phyloP scores from a whole-genome alignment of 2,888 invertebrate species.

The Oscheius sp. region DNA sequence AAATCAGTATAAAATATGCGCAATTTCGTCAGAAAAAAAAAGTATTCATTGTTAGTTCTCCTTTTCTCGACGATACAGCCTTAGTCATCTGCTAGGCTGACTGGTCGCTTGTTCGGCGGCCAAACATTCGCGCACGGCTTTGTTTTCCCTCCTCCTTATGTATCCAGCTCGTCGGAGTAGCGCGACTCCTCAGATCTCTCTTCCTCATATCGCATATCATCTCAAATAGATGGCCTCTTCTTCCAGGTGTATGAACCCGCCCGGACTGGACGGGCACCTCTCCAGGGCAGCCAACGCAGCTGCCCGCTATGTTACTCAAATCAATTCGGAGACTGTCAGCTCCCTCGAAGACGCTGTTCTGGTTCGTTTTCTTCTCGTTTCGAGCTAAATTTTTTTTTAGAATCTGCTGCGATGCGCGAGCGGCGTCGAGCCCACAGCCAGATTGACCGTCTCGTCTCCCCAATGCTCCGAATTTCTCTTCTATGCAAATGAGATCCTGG shows the following conservation, averaged over 20 bases:
- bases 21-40: neutral
- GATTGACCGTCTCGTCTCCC: conserved; percentile 42
- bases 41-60: neutral
- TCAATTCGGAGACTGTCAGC: conserved; percentile 46
- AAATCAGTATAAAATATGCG: no score
- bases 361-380: conserved; percentile 16
- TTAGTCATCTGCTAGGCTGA: conserved; percentile 30
- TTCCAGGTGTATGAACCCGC: conserved; percentile 19
- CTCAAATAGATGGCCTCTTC: neutral
- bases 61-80: conserved; percentile 15
- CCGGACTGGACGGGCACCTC: conserved; percentile 37
- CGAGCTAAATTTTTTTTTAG: conserved; percentile 28
- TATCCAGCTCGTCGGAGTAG: conserved; percentile 33
- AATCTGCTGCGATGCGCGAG: conserved; percentile 44
- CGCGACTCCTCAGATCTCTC: conserved; percentile 16
- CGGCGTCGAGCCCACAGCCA: conserved; percentile 46
- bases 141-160: conserved; percentile 35
- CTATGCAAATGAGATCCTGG: conserved; percentile 46
- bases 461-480: conserved; percentile 47
- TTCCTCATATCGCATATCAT: conserved; percentile 10
- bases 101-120: conserved; percentile 5
- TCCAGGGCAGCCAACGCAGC: conserved; percentile 48
- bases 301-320: conserved; percentile 48
- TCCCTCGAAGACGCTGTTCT: conserved; percentile 53
- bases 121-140: conserved; percentile 35